Evolutionary conservation across 2,888 invertebrate genomes (phyloP).

Genomic region (Spisula subtruncata): DNA sequence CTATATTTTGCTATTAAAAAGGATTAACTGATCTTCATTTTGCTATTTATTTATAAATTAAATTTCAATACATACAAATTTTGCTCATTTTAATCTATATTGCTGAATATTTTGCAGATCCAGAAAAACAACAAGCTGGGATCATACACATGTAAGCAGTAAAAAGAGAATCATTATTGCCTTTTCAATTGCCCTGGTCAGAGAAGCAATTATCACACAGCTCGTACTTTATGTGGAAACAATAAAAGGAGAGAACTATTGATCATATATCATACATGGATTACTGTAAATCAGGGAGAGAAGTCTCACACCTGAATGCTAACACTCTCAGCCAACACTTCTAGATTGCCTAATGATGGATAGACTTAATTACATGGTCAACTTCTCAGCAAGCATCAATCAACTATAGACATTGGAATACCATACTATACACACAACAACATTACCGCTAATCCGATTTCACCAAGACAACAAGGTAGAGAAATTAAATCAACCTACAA

Average conservation of each 20-base stretch:
- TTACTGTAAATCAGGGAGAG: not conserved
- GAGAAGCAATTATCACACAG: conserved; percentile 2
- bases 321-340: not conserved
- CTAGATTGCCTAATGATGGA: not conserved
- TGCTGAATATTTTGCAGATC: not conserved
- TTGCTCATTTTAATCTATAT: too few species aligned
- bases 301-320: not conserved
- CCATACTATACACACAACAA: too few species aligned
- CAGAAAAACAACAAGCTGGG: not conserved
- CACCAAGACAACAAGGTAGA: too few species aligned
- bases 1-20: too few species aligned
- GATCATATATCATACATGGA: not conserved
- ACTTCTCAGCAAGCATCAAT: too few species aligned
- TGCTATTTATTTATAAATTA: too few species aligned
- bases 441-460: too few species aligned
- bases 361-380: too few species aligned
- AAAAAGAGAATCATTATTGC: conserved; percentile 8
- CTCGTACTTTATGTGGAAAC: not conserved
- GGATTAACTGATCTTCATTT: too few species aligned
- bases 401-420: too few species aligned
- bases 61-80: too few species aligned
- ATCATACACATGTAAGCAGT: not conserved
- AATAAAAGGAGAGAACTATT: not conserved
- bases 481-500: too few species aligned
- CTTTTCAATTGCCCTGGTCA: conserved; percentile 16